A percentile compares a stretch with the other conserved stretches of the same genome.
Conservation (phyloP, 2,113 vertebrate species). For the human region GRCh38 chr14:22845501-22846000, state of each 20-base stretch:
- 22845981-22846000: slow-evolving; percentile 91
- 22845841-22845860: slow-evolving; percentile 83
- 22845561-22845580: neutral
- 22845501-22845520: rapidly evolving
- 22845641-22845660: neutral
- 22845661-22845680: neutral
- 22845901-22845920: slow-evolving; percentile 84
- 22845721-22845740: slow-evolving; percentile 95
- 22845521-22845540: neutral
- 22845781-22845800: slow-evolving; percentile 91
- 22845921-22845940: slow-evolving; percentile 89
- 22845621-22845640: neutral
- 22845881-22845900: slow-evolving; percentile 83
- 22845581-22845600: neutral
- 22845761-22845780: slow-evolving; percentile 93
- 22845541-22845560: neutral
- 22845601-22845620: neutral
- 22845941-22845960: slow-evolving; percentile 88
- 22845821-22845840: slow-evolving; percentile 81
- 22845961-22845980: slow-evolving; percentile 90
- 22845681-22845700: neutral
- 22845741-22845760: slow-evolving; percentile 96
- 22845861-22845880: slow-evolving; percentile 89
- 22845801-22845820: slow-evolving; percentile 92
- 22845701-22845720: slow-evolving; percentile 92